Evolutionary conservation across 2,113 vertebrate species (phyloP), one percentile per base, ranked within the genome.

Genomic region (Mus spicilegus): DNA sequence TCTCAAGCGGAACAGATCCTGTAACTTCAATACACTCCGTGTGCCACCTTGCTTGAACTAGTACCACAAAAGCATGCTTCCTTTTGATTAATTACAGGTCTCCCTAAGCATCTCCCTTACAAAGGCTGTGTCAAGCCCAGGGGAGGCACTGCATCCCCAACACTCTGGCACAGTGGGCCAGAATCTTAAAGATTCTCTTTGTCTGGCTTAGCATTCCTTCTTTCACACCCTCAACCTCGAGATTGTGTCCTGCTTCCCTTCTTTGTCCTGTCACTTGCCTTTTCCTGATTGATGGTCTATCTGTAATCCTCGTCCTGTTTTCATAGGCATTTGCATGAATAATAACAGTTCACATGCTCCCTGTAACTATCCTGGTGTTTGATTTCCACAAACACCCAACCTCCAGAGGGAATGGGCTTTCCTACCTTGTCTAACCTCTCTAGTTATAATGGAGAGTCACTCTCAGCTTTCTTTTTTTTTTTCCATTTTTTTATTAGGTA

Each of bases 51-150:
- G 3, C 33, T 42, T 90, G 58, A 20, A 80, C 11, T 6, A 49
- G 33, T 56, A 67, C 33, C 8, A 20, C 49, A 91, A 49, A 63
- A 42, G 51, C n/a, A 22, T 42, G 75, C 30, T 76, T 90, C 90
- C 20, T 86, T 94, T 88, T 84, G 80, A 85, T 96, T 90, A 93
- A 85, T 82, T 73, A 70, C 49, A 51, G 4, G 28, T 93, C 61
- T 82, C 33, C 82, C 5, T 14, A 36, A 4, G 28, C 76, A 16
- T 54, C 77, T 82, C 39, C 28, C 86, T 77, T 56, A 86, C 46
- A 94, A 89, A 72, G 76, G 42, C 17, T n/a, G 22, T 30, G 54
- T 82, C 81, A 81, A 77, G n/a, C 14, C 13, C 36, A 67, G 28
- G 30, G 30, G 73, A 49, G 36, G 33, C 0, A 76, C 39, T n/a